Conservation (phyloP, 2,888 invertebrate genomes). For the Coleophora flavipennella region DNA sequence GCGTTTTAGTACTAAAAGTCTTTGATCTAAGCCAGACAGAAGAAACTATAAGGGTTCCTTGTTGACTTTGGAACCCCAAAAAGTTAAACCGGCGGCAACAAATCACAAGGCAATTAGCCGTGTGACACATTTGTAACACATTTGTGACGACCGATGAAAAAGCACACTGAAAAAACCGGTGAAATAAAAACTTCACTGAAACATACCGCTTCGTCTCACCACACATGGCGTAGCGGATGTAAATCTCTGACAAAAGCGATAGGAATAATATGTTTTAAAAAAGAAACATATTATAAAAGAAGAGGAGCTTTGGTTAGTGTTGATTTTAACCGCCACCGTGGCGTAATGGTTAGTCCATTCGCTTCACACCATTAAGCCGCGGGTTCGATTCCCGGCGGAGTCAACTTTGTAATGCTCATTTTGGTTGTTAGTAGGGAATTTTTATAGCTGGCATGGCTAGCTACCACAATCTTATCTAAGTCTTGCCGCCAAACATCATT, state of each 20-base stretch:
- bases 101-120: slow-evolving; percentile 38
- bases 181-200: slow-evolving; percentile 1
- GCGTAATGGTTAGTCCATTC: too few species aligned
- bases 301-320: not conserved
- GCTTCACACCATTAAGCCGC: too few species aligned
- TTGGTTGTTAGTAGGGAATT: too few species aligned
- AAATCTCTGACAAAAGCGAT: slow-evolving; percentile 5
- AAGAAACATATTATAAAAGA: slow-evolving; percentile 9
- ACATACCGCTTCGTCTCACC: not conserved
- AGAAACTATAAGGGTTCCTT: too few species aligned
- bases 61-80: too few species aligned
- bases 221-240: slow-evolving; percentile 6
- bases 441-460: not conserved
- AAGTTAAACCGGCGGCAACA: slow-evolving; percentile 25
- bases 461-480: too few species aligned
- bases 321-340: not conserved
- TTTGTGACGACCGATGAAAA: slow-evolving; percentile 14
- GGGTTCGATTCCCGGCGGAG: too few species aligned
- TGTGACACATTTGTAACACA: slow-evolving; percentile 36
- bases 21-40: too few species aligned
- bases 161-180: slow-evolving; percentile 3
- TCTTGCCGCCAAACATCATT: too few species aligned
- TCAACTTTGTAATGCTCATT: too few species aligned
- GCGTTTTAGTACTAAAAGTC: too few species aligned
- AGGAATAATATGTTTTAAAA: slow-evolving; percentile 15